These are phyloP conservation scores for Griposia aprilina DNA, from an alignment of 2,888 invertebrate genomes.

Conservation along the genomic window DNA sequence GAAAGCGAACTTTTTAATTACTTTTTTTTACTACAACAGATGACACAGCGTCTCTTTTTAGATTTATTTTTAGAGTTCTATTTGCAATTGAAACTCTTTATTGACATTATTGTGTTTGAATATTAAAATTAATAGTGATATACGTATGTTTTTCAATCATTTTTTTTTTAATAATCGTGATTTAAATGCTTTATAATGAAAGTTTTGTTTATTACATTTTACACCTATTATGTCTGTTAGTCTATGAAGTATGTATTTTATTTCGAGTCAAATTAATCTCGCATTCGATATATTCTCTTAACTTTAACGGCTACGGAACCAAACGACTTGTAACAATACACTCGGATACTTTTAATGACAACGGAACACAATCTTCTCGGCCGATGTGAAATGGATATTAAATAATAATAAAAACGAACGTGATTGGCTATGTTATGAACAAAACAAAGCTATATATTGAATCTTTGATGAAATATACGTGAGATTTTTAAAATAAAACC, in stretches of 20 bases:
- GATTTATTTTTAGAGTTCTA: slow-evolving; percentile 48
- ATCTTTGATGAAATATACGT: slow-evolving; percentile 65
- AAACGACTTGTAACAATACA: slow-evolving; percentile 32
- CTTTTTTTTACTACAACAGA: slow-evolving; percentile 81
- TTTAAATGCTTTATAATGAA: not conserved
- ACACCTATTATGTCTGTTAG: too few species aligned
- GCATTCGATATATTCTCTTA: not conserved
- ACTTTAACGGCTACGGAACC: slow-evolving; percentile 49
- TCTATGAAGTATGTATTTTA: not conserved
- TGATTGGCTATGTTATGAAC: slow-evolving; percentile 76
- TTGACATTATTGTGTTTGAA: not conserved
- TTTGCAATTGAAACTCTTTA: slow-evolving; percentile 36
- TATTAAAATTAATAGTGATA: not conserved
- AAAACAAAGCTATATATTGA: slow-evolving; percentile 57
- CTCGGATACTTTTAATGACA: slow-evolving; percentile 64
- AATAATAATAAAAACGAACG: slow-evolving; percentile 76
- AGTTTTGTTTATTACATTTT: not conserved
- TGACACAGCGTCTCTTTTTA: slow-evolving; percentile 82
- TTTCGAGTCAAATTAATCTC: not conserved
- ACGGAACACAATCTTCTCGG: slow-evolving; percentile 75
- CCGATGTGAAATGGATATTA: slow-evolving; percentile 75
- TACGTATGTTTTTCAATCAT: too few species aligned
- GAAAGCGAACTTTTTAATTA: slow-evolving; percentile 89
- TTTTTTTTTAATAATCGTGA: not conserved
- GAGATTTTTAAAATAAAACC: slow-evolving; percentile 54